Evolutionary conservation across 2,888 invertebrate species (phyloP).

Genomic region (Dicycla oo): DNA sequence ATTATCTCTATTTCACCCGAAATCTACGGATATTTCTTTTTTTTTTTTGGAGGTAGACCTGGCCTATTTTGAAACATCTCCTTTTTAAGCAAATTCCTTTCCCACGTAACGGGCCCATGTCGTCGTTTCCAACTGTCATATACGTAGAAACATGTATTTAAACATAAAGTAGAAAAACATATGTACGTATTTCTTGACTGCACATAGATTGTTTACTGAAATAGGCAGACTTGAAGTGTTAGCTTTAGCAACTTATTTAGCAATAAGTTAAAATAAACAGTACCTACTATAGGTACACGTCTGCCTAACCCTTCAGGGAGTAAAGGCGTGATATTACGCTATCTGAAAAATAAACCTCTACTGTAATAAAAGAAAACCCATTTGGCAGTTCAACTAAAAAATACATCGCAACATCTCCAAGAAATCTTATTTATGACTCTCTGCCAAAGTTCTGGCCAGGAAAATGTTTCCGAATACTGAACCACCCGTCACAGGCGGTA

Average conservation of each 20-base stretch:
- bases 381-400: constrained; percentile 31
- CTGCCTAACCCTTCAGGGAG: not conserved
- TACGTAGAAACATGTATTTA: too few species aligned
- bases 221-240: not conserved
- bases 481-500: constrained; percentile 69
- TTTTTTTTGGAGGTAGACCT: too few species aligned
- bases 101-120: not conserved
- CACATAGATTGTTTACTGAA: not conserved
- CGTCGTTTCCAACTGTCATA: not conserved
- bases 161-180: too few species aligned
- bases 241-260: too few species aligned
- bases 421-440: constrained; percentile 69
- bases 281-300: not conserved
- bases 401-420: constrained; percentile 27
- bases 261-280: not conserved
- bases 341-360: constrained; percentile 6
- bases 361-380: constrained; percentile 5
- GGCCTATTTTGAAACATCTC: too few species aligned
- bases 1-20: too few species aligned
- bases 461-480: constrained; percentile 73
- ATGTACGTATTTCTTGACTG: not conserved
- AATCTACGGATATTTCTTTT: too few species aligned
- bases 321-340: too few species aligned
- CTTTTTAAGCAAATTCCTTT: not conserved
- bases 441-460: constrained; percentile 69